Base-by-base conservation (phyloP, 2,797 vertebrate genomes). In the Coendou prehensilis region DNA sequence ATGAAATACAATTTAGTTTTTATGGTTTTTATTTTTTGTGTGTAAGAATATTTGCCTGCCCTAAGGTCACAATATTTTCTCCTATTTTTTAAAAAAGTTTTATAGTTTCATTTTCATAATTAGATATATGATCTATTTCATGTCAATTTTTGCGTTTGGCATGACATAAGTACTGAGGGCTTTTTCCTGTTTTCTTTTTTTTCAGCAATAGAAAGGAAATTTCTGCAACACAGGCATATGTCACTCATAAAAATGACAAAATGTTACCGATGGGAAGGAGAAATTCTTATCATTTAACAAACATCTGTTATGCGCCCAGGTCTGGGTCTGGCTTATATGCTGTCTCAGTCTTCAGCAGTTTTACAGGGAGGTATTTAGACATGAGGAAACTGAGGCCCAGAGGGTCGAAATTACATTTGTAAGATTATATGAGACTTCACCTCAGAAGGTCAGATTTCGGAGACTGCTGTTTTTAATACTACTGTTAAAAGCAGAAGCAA, bases 341-440 rank as follows among this genome's bases (percentile, higher is more conserved):
- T 37, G 64, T 45, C 30, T 94, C 47, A 78, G 30, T 69, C 26
- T 52, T 87, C 11, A 52, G 1, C 57, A 84, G 22, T 64, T 88
- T 47, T 73, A 9, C 28, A 73, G 61, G 30, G 50, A 41, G 59
- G 30, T 69, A 83, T 81, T 69, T 76, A 96, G 71, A 41, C 20
- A 57, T 33, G 23, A 71, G 37, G 79, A 89, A 73, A 50, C 10
- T 0, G 41, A 88, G 71, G 30, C 61, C 63, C 41, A 63, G 18
- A 50, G 41, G n/a, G 18, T 17, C 79, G 30, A 88, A 84, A 7
- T 71, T 63, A 37, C 54, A 20, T 88, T 78, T 28, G 30, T 91
- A 88, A 94, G 73, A 85, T 78, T 47, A 23, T 45, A 54, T 45
- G 15, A 86, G 67, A 94, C 88, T 92, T 17, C 64, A 52, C 30